Evolutionary conservation across 2,797 vertebrate genomes (phyloP).

Genomic region (Ispidina picta): DNA sequence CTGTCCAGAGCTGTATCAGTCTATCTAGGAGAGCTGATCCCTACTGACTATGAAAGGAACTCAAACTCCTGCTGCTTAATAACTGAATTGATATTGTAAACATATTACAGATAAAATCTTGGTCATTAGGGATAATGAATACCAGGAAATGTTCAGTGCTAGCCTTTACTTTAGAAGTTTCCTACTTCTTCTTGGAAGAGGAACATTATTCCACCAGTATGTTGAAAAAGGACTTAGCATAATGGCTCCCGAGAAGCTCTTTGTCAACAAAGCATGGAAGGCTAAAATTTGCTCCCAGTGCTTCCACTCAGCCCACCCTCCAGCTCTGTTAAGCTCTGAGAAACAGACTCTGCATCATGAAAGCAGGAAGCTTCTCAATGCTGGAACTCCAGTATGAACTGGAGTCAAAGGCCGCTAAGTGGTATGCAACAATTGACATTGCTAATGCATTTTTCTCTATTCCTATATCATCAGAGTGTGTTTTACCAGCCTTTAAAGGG

Average conservation of each 20-base stretch:
- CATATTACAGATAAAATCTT: not conserved
- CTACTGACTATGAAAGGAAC: not conserved
- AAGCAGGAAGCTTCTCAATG: fast-evolving
- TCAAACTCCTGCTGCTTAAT: not conserved
- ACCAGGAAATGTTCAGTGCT: fast-evolving
- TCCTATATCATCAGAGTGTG: too few relatives aligned
- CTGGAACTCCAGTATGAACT: too few relatives aligned
- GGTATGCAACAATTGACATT: too few relatives aligned
- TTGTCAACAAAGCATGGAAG: not conserved
- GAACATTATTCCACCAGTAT: not conserved
- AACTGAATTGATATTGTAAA: not conserved
- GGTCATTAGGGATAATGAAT: not conserved
- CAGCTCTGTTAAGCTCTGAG: not conserved
- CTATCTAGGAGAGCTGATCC: not conserved
- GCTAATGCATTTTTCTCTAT: too few relatives aligned
- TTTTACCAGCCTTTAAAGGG: not conserved
- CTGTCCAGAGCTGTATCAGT: not conserved
- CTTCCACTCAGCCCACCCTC: not conserved
- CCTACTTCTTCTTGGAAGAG: not conserved
- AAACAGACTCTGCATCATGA: fast-evolving
- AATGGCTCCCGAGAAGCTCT: not conserved
- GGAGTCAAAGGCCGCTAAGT: too few relatives aligned
- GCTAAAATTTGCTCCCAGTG: not conserved
- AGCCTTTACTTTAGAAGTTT: not conserved
- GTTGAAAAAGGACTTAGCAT: not conserved